phyloP scores from a whole-genome alignment of 2,888 invertebrate species.

The Piscicola geometra region DNA sequence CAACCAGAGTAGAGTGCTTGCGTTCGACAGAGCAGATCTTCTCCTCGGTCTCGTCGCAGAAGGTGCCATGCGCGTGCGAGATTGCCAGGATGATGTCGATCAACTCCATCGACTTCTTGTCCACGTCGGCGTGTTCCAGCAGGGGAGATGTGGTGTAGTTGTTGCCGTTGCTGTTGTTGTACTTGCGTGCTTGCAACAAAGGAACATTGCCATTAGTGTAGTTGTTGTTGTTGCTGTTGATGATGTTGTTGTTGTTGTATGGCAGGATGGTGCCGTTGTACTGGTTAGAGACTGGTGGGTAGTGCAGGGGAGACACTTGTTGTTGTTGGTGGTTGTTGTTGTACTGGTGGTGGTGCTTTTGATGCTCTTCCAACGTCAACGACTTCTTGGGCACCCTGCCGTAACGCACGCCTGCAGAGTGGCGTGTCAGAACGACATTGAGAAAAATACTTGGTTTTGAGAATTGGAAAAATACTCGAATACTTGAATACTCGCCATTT shows the following conservation, averaged over 20 bases:
- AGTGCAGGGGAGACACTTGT: not conserved
- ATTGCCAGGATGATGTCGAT: slow-evolving; percentile 76
- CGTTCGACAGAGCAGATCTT: slow-evolving; percentile 65
- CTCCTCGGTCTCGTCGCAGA: slow-evolving; percentile 81
- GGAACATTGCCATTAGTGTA: not conserved
- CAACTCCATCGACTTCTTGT: slow-evolving; percentile 70
- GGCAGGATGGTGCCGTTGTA: not conserved
- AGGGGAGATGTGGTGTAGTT: slow-evolving; percentile 21
- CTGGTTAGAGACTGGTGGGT: not conserved
- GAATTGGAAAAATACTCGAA: no score
- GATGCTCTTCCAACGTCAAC: slow-evolving; percentile 67
- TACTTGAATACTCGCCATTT: no score
- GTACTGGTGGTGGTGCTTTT: slow-evolving; percentile 15
- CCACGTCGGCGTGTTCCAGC: slow-evolving; percentile 52
- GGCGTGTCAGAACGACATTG: no score
- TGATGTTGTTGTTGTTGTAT: not conserved
- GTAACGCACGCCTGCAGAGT: slow-evolving; percentile 64
- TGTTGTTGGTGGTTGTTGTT: slow-evolving; percentile 14
- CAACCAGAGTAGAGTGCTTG: slow-evolving; percentile 66
- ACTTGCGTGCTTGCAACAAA: not conserved
- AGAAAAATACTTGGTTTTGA: no score
- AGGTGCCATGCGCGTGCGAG: slow-evolving; percentile 74
- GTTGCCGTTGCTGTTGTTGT: not conserved
- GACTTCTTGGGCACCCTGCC: slow-evolving; percentile 90
- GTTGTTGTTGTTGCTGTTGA: not conserved